phyloP scores from a whole-genome alignment of 2,888 invertebrate species.

The Lissonota sp. region DNA sequence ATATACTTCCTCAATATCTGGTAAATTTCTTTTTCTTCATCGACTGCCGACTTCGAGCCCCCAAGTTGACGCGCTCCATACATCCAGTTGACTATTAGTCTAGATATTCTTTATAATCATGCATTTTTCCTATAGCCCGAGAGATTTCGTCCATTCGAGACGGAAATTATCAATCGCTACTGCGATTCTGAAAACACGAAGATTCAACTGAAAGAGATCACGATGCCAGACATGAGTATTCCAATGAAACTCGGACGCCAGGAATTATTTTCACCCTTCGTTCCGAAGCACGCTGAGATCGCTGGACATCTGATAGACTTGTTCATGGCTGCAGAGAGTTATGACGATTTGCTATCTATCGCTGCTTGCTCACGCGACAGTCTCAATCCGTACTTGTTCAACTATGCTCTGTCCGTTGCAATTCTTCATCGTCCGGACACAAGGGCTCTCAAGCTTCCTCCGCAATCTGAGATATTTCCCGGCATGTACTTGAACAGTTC shows the following conservation, averaged over 20 bases:
- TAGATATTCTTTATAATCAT: constrained; percentile 70
- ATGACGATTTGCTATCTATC: constrained; percentile 89
- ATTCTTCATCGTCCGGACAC: constrained; percentile 90
- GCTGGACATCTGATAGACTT: constrained; percentile 89
- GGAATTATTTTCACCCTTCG: constrained; percentile 90
- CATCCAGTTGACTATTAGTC: not conserved
- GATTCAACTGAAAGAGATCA: constrained; percentile 87
- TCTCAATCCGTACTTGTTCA: constrained; percentile 92
- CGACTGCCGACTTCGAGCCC: too few relatives aligned
- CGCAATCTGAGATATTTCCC: constrained; percentile 92
- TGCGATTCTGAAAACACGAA: constrained; percentile 83
- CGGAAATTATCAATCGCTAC: constrained; percentile 86
- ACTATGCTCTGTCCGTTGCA: constrained; percentile 91
- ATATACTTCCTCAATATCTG: constrained; percentile 88
- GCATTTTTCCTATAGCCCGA: constrained; percentile 81
- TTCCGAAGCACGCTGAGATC: constrained; percentile 89
- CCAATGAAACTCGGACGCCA: constrained; percentile 87
- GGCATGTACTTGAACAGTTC: constrained; percentile 92
- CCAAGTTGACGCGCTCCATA: too few relatives aligned
- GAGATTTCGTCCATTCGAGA: constrained; percentile 86
- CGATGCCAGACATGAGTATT: constrained; percentile 87
- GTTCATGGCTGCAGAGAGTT: constrained; percentile 89
- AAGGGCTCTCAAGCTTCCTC: constrained; percentile 88
- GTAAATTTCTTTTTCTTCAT: constrained; percentile 82
- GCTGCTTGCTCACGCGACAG: constrained; percentile 90